These are phyloP conservation scores for Pantherophis guttatus DNA, from an alignment of 2,113 vertebrate genomes.

Conservation along the genomic window DNA sequence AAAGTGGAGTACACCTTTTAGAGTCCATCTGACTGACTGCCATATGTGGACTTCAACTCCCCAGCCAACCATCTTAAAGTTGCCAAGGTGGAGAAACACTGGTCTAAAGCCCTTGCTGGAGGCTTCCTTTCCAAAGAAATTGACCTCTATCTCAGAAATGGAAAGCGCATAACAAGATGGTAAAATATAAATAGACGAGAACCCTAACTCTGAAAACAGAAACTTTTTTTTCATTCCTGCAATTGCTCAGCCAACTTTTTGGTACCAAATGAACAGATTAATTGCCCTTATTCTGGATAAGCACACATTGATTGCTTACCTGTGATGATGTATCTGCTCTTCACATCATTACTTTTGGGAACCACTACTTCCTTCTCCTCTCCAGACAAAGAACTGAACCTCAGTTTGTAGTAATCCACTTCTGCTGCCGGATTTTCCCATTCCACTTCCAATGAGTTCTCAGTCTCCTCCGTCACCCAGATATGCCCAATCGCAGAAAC, in stretches of 20 bases:
- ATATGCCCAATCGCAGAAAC: conserved; percentile 67
- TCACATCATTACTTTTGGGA: conserved; percentile 75
- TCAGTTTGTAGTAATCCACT: conserved; percentile 83
- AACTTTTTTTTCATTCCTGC: background rate
- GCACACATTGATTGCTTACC: conserved; percentile 61
- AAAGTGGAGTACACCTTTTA: background rate
- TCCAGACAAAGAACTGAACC: conserved; percentile 68
- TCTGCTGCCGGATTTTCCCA: conserved; percentile 79
- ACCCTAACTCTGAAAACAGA: background rate
- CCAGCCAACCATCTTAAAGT: background rate
- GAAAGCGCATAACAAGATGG: background rate
- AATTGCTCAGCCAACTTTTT: background rate
- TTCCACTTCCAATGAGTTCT: conserved; percentile 82
- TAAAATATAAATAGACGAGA: background rate
- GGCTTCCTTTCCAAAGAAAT: background rate
- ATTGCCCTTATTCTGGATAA: background rate
- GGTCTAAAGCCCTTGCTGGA: background rate
- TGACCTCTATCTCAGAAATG: background rate
- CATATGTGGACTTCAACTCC: background rate
- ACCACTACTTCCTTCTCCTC: conserved; percentile 73
- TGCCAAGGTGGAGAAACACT: background rate
- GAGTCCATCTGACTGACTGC: background rate
- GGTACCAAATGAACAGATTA: background rate
- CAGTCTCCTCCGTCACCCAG: conserved; percentile 80
- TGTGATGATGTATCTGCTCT: conserved; percentile 80